Percentiles rank a stretch among this genome's conserved stretches.
These are phyloP conservation scores for Orchesella flavescens DNA, from an alignment of 2,888 invertebrate genomes.

Conservation along the genomic window DNA sequence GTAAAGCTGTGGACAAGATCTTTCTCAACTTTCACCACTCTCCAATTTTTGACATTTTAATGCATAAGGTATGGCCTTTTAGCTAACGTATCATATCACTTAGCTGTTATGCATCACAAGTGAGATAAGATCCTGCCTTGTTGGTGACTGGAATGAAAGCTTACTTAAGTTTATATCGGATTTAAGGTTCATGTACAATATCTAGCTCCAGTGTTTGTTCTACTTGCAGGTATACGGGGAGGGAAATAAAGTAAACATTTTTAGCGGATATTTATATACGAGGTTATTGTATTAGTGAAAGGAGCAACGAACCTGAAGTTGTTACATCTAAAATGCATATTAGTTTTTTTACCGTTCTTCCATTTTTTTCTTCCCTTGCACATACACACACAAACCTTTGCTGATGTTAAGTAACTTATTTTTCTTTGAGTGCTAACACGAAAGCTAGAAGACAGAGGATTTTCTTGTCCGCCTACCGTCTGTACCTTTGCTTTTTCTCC, in stretches of 20 bases:
- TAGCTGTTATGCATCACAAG: too few species aligned
- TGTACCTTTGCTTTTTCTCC: slow-evolving; percentile 21
- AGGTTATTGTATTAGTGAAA: slow-evolving; percentile 23
- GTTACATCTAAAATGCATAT: slow-evolving; percentile 63
- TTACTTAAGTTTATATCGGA: neutral
- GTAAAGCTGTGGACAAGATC: too few species aligned
- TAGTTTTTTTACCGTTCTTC: slow-evolving; percentile 42
- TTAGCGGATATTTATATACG: neutral
- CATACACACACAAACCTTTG: slow-evolving; percentile 5
- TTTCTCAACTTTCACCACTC: too few species aligned
- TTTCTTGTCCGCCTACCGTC: slow-evolving; percentile 46
- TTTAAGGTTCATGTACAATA: neutral
- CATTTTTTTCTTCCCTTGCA: slow-evolving; percentile 26
- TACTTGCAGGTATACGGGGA: neutral
- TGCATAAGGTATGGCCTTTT: too few species aligned
- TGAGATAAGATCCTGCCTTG: too few species aligned
- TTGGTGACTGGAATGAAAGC: too few species aligned
- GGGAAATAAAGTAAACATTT: neutral
- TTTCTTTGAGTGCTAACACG: slow-evolving; percentile 52
- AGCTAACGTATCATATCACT: too few species aligned
- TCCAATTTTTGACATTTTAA: too few species aligned
- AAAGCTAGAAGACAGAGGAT: slow-evolving; percentile 45
- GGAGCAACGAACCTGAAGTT: slow-evolving; percentile 46
- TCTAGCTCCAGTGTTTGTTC: neutral
- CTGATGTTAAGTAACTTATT: slow-evolving; percentile 32